These are phyloP conservation scores for Galagoides demidoff DNA, from an alignment of 2,797 vertebrate species.

Conservation along the genomic window DNA sequence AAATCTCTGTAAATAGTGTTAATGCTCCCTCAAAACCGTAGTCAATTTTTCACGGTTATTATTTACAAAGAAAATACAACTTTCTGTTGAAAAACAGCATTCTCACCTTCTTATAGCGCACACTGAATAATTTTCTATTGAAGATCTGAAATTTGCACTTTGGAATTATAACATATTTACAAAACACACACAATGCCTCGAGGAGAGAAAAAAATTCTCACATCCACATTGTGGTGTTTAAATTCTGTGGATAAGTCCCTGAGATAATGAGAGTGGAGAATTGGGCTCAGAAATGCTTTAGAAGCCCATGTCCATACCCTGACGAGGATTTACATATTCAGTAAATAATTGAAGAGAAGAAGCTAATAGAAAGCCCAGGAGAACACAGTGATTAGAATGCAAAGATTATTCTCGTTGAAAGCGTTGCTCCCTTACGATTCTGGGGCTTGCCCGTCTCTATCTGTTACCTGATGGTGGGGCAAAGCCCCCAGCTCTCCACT, in stretches of 20 bases:
- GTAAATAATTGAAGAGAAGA: conserved; percentile 80
- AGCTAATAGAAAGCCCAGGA: conserved; percentile 26
- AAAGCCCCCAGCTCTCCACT: background rate
- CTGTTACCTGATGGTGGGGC: background rate
- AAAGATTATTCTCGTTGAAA: conserved; percentile 14
- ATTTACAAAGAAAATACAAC: too few relatives aligned
- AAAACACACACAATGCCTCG: background rate
- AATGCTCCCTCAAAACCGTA: too few relatives aligned
- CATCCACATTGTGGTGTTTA: conserved; percentile 49
- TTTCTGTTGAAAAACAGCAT: too few relatives aligned
- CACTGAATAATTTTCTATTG: background rate
- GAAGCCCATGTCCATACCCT: conserved; percentile 61
- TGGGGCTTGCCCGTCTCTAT: background rate
- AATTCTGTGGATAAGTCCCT: conserved; percentile 55
- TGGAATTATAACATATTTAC: background rate
- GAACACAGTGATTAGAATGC: conserved; percentile 26
- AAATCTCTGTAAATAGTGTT: too few relatives aligned
- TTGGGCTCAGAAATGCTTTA: conserved; percentile 66
- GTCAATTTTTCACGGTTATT: too few relatives aligned
- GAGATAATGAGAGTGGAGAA: conserved; percentile 64
- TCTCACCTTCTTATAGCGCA: too few relatives aligned
- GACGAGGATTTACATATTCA: conserved; percentile 71
- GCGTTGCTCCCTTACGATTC: conserved; percentile 19
- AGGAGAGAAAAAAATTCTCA: conserved; percentile 50
- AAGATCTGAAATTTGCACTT: conserved; percentile 20